phyloP scores from a whole-genome alignment of 2,113 vertebrate genomes.

The Vidua chalybeata region DNA sequence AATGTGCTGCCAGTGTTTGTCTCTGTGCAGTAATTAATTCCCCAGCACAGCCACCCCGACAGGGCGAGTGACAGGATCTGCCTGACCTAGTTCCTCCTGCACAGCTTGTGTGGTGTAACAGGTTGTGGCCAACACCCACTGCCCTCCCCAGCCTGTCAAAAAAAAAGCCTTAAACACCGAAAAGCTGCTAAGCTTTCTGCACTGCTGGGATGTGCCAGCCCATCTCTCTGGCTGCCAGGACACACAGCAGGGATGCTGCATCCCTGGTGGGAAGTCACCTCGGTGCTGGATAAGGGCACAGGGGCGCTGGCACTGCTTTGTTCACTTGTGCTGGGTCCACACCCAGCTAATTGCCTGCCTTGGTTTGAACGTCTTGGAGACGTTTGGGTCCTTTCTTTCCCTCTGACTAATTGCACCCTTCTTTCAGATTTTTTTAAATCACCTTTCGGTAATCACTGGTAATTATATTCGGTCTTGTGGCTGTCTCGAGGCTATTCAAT shows the following conservation, averaged over 20 bases:
- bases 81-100: slow-evolving; percentile 58
- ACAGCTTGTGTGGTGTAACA: not conserved
- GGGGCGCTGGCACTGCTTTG: accelerated
- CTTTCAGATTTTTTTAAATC: not conserved
- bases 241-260: accelerated
- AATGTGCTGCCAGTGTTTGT: not conserved
- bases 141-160: not conserved
- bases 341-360: slow-evolving; percentile 11
- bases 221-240: not conserved
- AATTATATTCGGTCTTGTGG: not conserved
- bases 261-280: not conserved
- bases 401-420: slow-evolving; percentile 24
- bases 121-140: slow-evolving; percentile 6
- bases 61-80: not conserved
- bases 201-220: not conserved
- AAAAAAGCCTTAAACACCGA: not conserved
- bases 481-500: slow-evolving; percentile 26
- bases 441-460: not conserved
- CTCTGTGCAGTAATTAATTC: not conserved
- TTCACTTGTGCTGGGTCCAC: not conserved
- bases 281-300: accelerated
- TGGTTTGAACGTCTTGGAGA: not conserved
- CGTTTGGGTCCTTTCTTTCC: not conserved
- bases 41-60: not conserved
- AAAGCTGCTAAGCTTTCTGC: not conserved